These are phyloP conservation scores for Pseudococcus viburni DNA, from an alignment of 2,888 invertebrate species.

Conservation along the genomic window DNA sequence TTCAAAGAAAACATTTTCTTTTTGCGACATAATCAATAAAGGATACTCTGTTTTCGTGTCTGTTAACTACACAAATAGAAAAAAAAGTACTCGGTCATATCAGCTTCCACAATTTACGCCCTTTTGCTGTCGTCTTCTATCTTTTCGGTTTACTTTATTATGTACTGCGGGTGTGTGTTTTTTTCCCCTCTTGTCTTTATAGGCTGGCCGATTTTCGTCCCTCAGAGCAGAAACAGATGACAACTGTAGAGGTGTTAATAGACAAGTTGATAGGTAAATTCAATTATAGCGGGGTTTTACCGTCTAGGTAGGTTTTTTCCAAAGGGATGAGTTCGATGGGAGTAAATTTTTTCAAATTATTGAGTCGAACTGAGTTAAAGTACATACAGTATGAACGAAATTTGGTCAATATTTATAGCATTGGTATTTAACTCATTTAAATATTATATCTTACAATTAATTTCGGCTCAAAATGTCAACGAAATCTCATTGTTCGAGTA, in stretches of 20 bases:
- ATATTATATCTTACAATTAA: too few species aligned
- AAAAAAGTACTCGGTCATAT: constrained; percentile 48
- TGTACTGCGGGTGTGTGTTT: constrained; percentile 11
- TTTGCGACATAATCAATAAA: constrained; percentile 55
- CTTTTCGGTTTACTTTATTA: constrained; percentile 36
- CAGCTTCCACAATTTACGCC: constrained; percentile 52
- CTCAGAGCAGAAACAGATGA: background rate
- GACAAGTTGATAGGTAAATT: too few species aligned
- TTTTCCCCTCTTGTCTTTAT: background rate
- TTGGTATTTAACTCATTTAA: too few species aligned
- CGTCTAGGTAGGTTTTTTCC: too few species aligned
- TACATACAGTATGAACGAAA: too few species aligned
- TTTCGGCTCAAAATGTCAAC: too few species aligned
- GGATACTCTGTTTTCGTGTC: constrained; percentile 52
- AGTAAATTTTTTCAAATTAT: too few species aligned
- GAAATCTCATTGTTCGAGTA: too few species aligned
- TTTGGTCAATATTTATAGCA: too few species aligned
- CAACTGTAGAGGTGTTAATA: background rate
- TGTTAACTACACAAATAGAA: constrained; percentile 50
- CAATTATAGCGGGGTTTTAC: too few species aligned
- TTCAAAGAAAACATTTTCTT: constrained; percentile 60
- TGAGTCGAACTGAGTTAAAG: too few species aligned
- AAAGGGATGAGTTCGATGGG: too few species aligned
- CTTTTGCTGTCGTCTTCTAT: constrained; percentile 33
- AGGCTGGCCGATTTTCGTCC: background rate